Conservation (phyloP, 2,888 invertebrate species). For the Drosophila parthenogenetica region DNA sequence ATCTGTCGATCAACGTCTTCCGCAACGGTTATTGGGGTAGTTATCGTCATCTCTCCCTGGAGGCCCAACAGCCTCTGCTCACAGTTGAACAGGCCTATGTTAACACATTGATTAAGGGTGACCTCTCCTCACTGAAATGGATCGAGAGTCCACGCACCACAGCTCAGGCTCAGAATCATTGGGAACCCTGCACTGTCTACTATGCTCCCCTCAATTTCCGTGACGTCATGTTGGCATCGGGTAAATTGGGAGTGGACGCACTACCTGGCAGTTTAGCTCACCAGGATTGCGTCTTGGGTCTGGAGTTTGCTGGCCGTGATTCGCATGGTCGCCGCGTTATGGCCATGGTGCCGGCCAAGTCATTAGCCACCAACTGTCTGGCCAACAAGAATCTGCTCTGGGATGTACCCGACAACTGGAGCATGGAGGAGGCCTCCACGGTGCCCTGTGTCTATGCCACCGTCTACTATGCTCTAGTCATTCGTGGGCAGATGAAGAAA, state of each 20-base stretch:
- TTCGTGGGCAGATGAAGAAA: constrained; percentile 93
- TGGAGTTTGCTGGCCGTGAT: constrained; percentile 97
- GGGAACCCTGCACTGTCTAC: constrained; percentile 94
- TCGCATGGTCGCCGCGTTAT: constrained; percentile 91
- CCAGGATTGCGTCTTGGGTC: constrained; percentile 96
- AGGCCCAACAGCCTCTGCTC: constrained; percentile 84
- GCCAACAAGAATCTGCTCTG: constrained; percentile 94
- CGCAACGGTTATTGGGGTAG: constrained; percentile 94
- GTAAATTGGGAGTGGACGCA: constrained; percentile 98
- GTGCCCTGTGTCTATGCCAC: constrained; percentile 97
- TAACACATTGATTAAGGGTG: constrained; percentile 96
- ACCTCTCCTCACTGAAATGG: constrained; percentile 96
- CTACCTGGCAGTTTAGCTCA: constrained; percentile 94
- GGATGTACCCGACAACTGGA: constrained; percentile 95
- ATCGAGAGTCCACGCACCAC: constrained; percentile 93
- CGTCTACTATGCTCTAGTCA: constrained; percentile 94
- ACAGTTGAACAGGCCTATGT: constrained; percentile 97
- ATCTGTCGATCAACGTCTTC: constrained; percentile 94
- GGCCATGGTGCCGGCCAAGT: constrained; percentile 96
- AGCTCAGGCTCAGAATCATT: constrained; percentile 83
- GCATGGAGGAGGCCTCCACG: constrained; percentile 95
- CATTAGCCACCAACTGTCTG: constrained; percentile 94
- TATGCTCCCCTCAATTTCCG: constrained; percentile 98
- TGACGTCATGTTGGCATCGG: constrained; percentile 98
- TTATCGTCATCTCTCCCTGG: constrained; percentile 91